phyloP scores from a whole-genome alignment of 1,140 invertebrate genomes.

The Drosophila dunni region DNA sequence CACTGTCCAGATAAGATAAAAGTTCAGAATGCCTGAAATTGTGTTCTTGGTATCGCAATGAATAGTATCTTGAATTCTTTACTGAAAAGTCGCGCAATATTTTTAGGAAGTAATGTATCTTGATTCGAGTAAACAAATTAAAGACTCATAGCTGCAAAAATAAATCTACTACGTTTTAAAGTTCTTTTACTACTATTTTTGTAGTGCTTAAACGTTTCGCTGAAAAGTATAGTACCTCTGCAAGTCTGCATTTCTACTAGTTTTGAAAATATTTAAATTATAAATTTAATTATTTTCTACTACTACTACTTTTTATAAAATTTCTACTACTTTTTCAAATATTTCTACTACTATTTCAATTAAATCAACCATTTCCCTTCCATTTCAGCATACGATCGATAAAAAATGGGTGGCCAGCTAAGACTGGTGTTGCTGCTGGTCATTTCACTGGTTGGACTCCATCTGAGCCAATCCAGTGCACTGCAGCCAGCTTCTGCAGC shows the following conservation, averaged over 20 bases:
- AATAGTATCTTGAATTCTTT: slow-evolving; percentile 17
- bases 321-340: no score
- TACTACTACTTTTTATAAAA: no score
- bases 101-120: neutral
- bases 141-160: no score
- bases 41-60: slow-evolving; percentile 32
- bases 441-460: slow-evolving; percentile 59
- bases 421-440: slow-evolving; percentile 79
- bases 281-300: no score
- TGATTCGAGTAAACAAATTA: neutral
- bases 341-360: no score
- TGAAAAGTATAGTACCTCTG: no score
- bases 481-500: slow-evolving; percentile 11
- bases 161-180: no score
- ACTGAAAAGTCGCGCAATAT: slow-evolving; percentile 3
- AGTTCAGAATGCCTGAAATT: slow-evolving; percentile 3
- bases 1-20: slow-evolving; percentile 61
- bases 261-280: no score
- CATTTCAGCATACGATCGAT: slow-evolving; percentile 52
- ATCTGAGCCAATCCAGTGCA: slow-evolving; percentile 55
- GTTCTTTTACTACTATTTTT: no score
- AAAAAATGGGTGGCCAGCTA: slow-evolving; percentile 75
- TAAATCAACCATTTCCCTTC: neutral
- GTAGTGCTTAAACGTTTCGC: no score
- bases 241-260: no score